Conservation (phyloP, 2,113 vertebrate species). For the Brachyhypopomus occidentalis region DNA sequence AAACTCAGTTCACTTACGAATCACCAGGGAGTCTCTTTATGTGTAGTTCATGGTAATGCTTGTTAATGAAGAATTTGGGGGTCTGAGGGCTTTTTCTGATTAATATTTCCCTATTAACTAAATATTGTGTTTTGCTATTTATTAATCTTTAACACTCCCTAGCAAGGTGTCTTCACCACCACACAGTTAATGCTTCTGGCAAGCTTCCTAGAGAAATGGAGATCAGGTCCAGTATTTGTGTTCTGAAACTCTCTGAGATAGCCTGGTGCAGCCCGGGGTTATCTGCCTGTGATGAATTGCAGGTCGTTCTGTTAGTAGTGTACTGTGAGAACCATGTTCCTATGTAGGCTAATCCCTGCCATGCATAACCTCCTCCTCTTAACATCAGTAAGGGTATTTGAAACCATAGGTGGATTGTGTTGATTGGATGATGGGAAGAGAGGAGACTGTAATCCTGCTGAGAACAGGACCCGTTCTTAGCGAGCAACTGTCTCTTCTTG, state of each 20-base stretch:
- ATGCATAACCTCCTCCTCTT: not conserved
- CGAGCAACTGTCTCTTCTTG: not conserved
- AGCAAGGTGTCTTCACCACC: not conserved
- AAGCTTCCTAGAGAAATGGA: not conserved
- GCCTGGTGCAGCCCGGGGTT: not conserved
- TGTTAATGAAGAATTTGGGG: not conserved
- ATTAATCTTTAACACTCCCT: not conserved
- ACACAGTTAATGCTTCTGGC: not conserved
- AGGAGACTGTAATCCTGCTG: not conserved
- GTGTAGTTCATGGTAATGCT: not conserved
- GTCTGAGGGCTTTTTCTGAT: not conserved
- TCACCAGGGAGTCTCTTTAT: not conserved
- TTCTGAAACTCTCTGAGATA: not conserved
- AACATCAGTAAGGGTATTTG: not conserved
- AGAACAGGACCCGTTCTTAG: not conserved
- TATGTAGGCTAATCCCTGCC: not conserved
- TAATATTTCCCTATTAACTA: not conserved
- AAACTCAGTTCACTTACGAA: not conserved
- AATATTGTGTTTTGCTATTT: not conserved
- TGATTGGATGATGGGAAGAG: not conserved
- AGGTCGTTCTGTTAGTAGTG: not conserved
- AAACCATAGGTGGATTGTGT: constrained; percentile 9
- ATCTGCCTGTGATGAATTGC: not conserved
- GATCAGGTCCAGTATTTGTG: not conserved
- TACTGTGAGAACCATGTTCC: not conserved